These are phyloP conservation scores for Bombycilla garrulus DNA, from an alignment of 2,113 vertebrate genomes.

Conservation along the genomic window DNA sequence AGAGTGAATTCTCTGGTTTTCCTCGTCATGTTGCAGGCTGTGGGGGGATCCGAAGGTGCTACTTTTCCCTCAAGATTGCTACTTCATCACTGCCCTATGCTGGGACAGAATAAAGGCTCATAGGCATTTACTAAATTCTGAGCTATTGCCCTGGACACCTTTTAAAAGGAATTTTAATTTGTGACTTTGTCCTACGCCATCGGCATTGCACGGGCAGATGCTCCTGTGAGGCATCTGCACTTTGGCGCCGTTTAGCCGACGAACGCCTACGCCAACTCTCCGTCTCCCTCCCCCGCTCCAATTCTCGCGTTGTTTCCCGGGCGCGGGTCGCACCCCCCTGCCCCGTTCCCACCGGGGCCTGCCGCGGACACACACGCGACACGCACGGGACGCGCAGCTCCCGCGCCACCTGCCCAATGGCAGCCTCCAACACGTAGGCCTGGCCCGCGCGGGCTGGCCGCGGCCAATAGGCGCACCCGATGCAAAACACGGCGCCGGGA, in stretches of 20 bases:
- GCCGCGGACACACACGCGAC: neutral
- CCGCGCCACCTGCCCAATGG: neutral
- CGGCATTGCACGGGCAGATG: neutral
- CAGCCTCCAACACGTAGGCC: neutral
- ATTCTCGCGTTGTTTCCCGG: accelerated
- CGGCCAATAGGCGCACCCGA: neutral
- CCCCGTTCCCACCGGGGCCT: accelerated
- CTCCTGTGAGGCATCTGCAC: accelerated
- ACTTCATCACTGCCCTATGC: neutral
- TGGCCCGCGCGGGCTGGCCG: neutral
- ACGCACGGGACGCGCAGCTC: neutral
- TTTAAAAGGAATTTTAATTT: neutral
- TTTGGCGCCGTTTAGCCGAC: accelerated
- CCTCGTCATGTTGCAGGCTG: accelerated
- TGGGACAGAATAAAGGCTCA: neutral
- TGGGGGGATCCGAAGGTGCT: neutral
- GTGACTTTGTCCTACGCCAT: neutral
- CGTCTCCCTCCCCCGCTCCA: accelerated
- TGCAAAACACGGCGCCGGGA: neutral
- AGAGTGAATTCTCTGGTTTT: neutral
- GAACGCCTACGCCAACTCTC: accelerated
- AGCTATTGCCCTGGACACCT: neutral
- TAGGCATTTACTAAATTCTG: neutral
- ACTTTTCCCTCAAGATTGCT: neutral
- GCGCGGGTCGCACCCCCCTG: accelerated